phyloP scores from a whole-genome alignment of 1,140 invertebrate genomes.

The Papilio dardanus region DNA sequence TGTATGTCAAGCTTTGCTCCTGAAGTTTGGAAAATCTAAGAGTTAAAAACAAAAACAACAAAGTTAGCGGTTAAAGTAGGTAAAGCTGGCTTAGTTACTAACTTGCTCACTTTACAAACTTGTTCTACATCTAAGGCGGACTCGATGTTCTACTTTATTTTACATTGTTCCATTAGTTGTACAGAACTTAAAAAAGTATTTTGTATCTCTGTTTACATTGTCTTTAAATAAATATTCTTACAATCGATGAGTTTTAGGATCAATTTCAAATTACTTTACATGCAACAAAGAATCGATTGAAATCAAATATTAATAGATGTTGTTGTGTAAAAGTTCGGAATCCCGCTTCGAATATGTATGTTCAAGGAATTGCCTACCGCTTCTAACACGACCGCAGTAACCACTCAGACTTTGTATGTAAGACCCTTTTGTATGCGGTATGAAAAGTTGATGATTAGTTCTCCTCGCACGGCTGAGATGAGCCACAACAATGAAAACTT shows the following conservation, averaged over 20 bases:
- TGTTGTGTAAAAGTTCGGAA: conserved; percentile 17
- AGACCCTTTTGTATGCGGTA: conserved; percentile 15
- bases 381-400: conserved; percentile 17
- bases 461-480: conserved; percentile 16
- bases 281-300: background rate
- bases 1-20: background rate
- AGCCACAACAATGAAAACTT: conserved; percentile 2
- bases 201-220: background rate
- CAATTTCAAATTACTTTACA: background rate
- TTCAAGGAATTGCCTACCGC: conserved; percentile 32
- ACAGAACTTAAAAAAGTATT: background rate
- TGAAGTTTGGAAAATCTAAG: conserved; percentile 1
- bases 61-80: conserved; percentile 11
- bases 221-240: background rate
- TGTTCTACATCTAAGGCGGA: conserved; percentile 7
- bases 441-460: conserved; percentile 35
- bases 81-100: conserved; percentile 16
- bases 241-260: too few species aligned
- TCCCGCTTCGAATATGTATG: conserved; percentile 41
- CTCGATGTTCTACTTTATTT: background rate
- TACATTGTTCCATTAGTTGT: background rate
- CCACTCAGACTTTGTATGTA: conserved; percentile 35
- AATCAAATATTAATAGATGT: background rate
- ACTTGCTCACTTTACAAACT: conserved; percentile 19
- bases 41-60: conserved; percentile 16